phyloP scores from a whole-genome alignment of 2,888 invertebrate species.

The Cosmia trapezina region DNA sequence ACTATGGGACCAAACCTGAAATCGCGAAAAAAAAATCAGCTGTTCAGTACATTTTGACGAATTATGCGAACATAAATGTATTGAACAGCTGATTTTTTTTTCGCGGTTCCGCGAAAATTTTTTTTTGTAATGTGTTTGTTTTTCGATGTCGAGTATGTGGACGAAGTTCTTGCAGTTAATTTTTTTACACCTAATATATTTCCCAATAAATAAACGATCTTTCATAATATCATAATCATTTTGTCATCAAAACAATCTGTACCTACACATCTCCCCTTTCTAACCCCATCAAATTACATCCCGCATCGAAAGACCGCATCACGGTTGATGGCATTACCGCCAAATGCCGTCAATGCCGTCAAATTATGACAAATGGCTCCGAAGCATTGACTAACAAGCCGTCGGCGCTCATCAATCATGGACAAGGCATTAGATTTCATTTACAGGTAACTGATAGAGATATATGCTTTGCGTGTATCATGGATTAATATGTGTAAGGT shows the following conservation, averaged over 20 bases:
- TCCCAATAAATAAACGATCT: not conserved
- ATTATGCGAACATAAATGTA: too few species aligned
- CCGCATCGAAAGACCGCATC: slow-evolving; percentile 33
- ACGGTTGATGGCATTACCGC: slow-evolving; percentile 70
- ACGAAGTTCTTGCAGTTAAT: too few species aligned
- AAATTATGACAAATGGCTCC: slow-evolving; percentile 81
- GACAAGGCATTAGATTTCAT: slow-evolving; percentile 63
- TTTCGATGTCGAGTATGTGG: too few species aligned
- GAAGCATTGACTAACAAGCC: slow-evolving; percentile 60
- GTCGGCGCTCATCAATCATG: slow-evolving; percentile 70
- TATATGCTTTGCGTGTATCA: slow-evolving; percentile 32
- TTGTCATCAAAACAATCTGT: not conserved
- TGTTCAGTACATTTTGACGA: too few species aligned
- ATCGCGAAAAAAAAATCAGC: too few species aligned
- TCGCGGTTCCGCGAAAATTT: too few species aligned
- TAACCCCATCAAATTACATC: slow-evolving; percentile 56
- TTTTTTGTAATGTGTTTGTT: too few species aligned
- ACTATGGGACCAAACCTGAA: too few species aligned
- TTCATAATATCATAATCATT: not conserved
- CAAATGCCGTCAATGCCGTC: slow-evolving; percentile 70
- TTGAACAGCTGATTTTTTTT: too few species aligned
- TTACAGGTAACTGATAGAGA: slow-evolving; percentile 55
- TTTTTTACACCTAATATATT: too few species aligned
- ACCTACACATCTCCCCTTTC: not conserved
- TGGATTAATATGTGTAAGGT: slow-evolving; percentile 37